Evolutionary conservation across 2,797 vertebrate species (phyloP), one percentile per base, ranked within the genome.

Genomic region (Falco novaeseelandiae): DNA sequence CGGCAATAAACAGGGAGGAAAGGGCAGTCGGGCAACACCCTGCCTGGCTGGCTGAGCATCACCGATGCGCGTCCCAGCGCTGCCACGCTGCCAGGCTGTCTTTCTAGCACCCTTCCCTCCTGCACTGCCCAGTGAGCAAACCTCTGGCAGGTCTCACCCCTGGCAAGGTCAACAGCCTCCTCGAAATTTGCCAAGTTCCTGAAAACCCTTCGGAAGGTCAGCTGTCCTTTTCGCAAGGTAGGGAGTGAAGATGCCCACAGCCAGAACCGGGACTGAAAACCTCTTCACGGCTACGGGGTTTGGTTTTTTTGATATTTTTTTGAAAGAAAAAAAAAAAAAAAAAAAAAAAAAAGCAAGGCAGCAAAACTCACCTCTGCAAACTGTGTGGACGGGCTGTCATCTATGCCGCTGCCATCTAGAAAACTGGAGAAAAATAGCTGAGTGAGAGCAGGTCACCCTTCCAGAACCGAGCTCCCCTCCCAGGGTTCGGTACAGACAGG

Each of bases 381-480:
- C 96, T 99, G 99, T 96, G 99, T 98, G 84, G 99, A 98, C 59
- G 99, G 98, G 97, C 99, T 99, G 97, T 99, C 99, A 67, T 98
- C 98, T 61, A 98, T 93, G 62, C 98, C 97, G 36, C 98, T 98
- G 91, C 98, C 98, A 96, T 99, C 99, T 95, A 99, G 98, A 95
- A 99, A 99, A 98, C 99, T 99, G 97, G 96, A 96, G 96, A 86
- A 85, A 94, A 94, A 93, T n/a, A 83, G 65, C 42, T 13, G 8
- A 8, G 74, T 88, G 90, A 96, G 90, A 79, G 78, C 57, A 57
- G 83, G 77, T n/a, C 87, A 22, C 36, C 25, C 59, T 66, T 63
- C 86, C 84, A 71, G 77, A 82, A 90, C 92, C 40, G 83, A 78
- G 62, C 42, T 81, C 67, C 51, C 74, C 77, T 80, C 52, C 83